Base-by-base conservation (phyloP, 2,113 vertebrate genomes). In the Erpornis zantholeuca region DNA sequence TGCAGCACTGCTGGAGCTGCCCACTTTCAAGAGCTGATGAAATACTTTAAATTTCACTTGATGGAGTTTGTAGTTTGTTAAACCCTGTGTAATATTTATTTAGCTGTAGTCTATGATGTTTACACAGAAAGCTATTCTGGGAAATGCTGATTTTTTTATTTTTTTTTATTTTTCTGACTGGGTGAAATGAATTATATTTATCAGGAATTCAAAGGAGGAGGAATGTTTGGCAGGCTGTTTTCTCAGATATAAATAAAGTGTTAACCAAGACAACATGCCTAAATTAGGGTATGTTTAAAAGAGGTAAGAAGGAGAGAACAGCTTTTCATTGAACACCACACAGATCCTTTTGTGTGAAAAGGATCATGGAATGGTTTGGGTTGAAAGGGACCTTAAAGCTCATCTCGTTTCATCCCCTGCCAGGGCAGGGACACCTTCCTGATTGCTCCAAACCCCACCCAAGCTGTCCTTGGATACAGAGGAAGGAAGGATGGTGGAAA, bases 41-140 rank as follows among this genome's bases (percentile, higher is more conserved):
- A 94, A 53, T 76, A 92, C 84, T 92, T 90, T 49, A 72, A 15
- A 92, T 84, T 84, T 92, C 52, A 54, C 33, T 82, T 88, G 35
- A 60, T 6, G 31, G 24, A 72, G 42, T 80, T 90, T 88, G 38
- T 44, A 70, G 49, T 88, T 94, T 80, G 76, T 73, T 89, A 92
- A 94, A 53, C 49, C 68, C 42, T 59, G 42, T 91, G 17, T 57
- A 92, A 60, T 65, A 88, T 94, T 96, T 97, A 94, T 93, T 94
- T 93, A 96, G 84, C 20, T 38, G 59, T 9, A 85, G 40, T 8
- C 88, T 63, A 25, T 33, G 27, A 60, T 92, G 80, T 95, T 97
- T 97, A 96, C 47, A 90, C 36, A 91, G 79, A 79, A 89, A 29
- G 45, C 88, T 96, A 90, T 97, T 96, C 82, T 90, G 47, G 92